A percentile compares a stretch with the other conserved stretches of the same genome.
Evolutionary conservation across 2,797 vertebrate genomes (phyloP).

Genomic region (Danio aesculapii): DNA sequence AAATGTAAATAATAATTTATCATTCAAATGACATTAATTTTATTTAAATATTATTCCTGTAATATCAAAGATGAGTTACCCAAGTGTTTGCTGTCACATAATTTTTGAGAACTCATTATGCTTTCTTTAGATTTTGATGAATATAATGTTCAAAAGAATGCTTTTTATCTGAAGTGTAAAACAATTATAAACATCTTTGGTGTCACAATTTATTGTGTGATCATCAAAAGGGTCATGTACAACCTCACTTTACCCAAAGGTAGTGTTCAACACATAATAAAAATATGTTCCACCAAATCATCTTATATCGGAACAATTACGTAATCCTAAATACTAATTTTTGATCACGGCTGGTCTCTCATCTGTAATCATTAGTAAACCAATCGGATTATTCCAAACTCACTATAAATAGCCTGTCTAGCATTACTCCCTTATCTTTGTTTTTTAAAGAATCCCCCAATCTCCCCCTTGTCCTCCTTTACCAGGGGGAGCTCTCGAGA

Average conservation of each 20-base stretch:
- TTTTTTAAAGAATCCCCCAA: too few relatives aligned
- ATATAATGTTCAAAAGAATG: not conserved
- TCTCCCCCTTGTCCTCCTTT: too few relatives aligned
- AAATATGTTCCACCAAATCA: not conserved
- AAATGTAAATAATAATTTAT: not conserved
- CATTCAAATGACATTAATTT: too few relatives aligned
- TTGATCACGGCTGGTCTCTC: too few relatives aligned
- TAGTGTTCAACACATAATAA: not conserved
- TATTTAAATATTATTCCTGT: not conserved
- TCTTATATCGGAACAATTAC: not conserved
- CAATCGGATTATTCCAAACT: too few relatives aligned
- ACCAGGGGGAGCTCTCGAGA: too few relatives aligned
- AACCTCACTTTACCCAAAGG: not conserved
- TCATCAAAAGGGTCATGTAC: too few relatives aligned
- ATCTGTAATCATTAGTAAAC: too few relatives aligned
- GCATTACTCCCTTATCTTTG: too few relatives aligned
- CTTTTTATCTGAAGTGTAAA: not conserved
- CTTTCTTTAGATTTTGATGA: not conserved
- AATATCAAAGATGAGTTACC: not conserved
- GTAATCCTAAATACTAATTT: not conserved
- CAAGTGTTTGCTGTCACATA: not conserved
- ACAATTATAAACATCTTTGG: not conserved
- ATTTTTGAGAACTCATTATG: not conserved
- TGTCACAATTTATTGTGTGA: not conserved
- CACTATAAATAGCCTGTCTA: too few relatives aligned